Evolutionary conservation across 2,888 invertebrate genomes (phyloP).

Genomic region (Euzophera pinguis): DNA sequence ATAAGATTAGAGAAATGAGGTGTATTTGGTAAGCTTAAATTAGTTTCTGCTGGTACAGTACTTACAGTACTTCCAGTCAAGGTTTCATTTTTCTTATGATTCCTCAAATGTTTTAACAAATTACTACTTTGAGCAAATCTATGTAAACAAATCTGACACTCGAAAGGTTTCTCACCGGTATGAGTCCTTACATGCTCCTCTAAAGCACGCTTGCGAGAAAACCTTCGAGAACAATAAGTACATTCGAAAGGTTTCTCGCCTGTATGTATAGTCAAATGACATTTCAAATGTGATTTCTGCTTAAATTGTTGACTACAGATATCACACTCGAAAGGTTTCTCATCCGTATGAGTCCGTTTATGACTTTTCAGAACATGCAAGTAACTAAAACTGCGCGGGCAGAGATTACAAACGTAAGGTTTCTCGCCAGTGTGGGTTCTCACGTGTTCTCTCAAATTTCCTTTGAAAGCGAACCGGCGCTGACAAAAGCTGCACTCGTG

Average conservation of each 20-base stretch:
- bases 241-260: conserved; percentile 21
- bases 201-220: background rate
- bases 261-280: conserved; percentile 6
- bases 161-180: background rate
- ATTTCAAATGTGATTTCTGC: conserved; percentile 1
- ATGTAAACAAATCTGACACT: background rate
- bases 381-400: background rate
- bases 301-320: background rate
- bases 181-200: background rate
- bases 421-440: conserved; percentile 23
- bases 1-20: too few relatives aligned
- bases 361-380: background rate
- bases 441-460: conserved; percentile 15
- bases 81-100: background rate
- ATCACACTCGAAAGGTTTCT: conserved; percentile 17
- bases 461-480: background rate
- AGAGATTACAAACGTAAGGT: conserved; percentile 8
- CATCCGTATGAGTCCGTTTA: conserved; percentile 18
- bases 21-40: too few relatives aligned
- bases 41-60: too few relatives aligned
- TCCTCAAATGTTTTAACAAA: background rate
- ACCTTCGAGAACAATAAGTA: conserved; percentile 14
- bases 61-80: too few relatives aligned
- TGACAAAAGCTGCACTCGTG: background rate
- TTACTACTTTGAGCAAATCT: background rate